phyloP scores from a whole-genome alignment of 2,797 vertebrate species.

The Aplochiton taeniatus region DNA sequence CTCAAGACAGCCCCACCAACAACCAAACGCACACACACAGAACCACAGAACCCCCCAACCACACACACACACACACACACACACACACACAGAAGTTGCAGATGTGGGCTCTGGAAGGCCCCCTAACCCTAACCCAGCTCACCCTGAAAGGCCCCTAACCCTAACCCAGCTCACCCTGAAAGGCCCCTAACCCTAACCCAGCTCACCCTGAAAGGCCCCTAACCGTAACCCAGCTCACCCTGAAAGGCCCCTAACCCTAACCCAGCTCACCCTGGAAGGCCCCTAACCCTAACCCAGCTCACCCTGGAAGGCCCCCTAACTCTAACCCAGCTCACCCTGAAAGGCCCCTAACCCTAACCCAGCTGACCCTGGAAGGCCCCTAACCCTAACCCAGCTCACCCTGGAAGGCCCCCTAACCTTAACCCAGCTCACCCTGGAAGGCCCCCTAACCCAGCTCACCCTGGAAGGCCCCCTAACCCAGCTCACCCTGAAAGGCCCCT shows the following conservation, averaged over 20 bases:
- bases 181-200: too few relatives aligned
- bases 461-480: constrained; percentile 6
- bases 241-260: constrained; percentile 72
- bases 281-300: too few relatives aligned
- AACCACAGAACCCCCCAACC: not conserved
- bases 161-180: too few relatives aligned
- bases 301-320: too few relatives aligned
- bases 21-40: not conserved
- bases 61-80: not conserved
- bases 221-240: constrained; percentile 77
- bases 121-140: not conserved
- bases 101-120: too few relatives aligned
- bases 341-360: too few relatives aligned
- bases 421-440: not conserved
- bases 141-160: too few relatives aligned
- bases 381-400: constrained; percentile 72
- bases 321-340: too few relatives aligned
- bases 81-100: not conserved
- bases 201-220: not conserved
- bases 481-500: constrained; percentile 83
- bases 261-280: not conserved
- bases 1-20: not conserved
- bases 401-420: constrained; percentile 67
- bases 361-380: not conserved
- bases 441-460: too few relatives aligned